Conservation (phyloP, 1,140 invertebrate species). For the Onthophagus taurus region DNA sequence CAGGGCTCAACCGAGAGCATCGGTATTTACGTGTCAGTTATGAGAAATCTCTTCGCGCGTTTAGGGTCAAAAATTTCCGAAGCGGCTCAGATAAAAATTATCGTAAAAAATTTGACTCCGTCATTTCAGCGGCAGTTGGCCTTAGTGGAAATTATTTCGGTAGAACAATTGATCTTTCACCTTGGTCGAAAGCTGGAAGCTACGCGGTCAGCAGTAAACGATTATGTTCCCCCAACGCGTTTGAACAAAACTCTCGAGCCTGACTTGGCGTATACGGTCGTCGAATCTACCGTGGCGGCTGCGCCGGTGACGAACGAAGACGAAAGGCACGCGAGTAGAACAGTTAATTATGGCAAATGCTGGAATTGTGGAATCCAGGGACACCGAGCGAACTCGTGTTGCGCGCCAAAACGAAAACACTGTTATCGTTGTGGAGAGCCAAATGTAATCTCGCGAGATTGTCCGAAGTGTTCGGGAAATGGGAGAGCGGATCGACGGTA, state of each 20-base stretch:
- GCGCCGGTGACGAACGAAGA: neutral
- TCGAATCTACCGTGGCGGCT: no score
- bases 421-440: conserved; percentile 2
- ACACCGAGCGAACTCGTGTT: neutral
- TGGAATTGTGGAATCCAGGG: neutral
- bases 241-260: conserved; percentile 9
- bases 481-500: neutral
- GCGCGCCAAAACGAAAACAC: neutral
- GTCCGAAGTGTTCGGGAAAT: conserved; percentile 3
- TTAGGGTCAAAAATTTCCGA: neutral
- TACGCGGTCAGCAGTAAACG: neutral
- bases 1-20: conserved; percentile 30
- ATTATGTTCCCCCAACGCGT: conserved; percentile 1
- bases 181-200: conserved; percentile 11
- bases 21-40: conserved; percentile 24
- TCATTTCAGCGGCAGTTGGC: conserved; percentile 15
- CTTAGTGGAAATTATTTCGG: conserved; percentile 12
- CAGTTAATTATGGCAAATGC: neutral
- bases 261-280: conserved; percentile 16
- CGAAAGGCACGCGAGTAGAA: neutral
- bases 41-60: conserved; percentile 23
- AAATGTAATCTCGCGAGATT: neutral
- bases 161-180: conserved; percentile 4
- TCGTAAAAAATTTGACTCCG: neutral
- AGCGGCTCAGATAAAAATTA: neutral